Base-by-base conservation (phyloP, 92 coral and sea anemone genomes). In the Nematostella vectensis region DNA sequence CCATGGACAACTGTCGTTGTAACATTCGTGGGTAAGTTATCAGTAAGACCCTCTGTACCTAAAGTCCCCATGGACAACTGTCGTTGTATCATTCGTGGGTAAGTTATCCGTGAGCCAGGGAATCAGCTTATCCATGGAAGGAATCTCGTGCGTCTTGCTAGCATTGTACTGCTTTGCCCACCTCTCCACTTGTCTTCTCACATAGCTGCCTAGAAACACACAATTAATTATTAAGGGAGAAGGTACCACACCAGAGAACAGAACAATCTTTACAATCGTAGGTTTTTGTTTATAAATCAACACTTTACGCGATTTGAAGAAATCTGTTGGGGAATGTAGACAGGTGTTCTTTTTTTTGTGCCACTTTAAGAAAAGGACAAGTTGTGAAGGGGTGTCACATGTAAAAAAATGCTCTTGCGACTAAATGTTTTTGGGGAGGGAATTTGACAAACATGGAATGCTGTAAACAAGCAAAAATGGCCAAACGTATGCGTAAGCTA, bases 131-230 rank as follows among this genome's bases (percentile, higher is more conserved):
- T 89, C 77, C 96, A 89, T 89, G n/a, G 57, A 58, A 15, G 86
- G 82, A 28, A 86, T 89, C 20, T 86, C 91, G 39, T 72, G 88
- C 25, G 97, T 89, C 43, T 89, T 85, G 74, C 97, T 89, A 11
- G 97, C 95, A 26, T 85, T 75, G 70, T 89, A 89, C 59, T 89
- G 97, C 48, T 89, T 89, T 2, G 81, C 60, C 97, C 97, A 89
- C 40, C 91, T 61, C 60, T 81, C 83, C 19, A 85, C 71, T 56
- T 89, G 97, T 37, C 97, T 84, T 23, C 76, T 76, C 12, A 86
- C 79, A 56, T 89, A 89, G 65, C 52, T 86, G 27, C 88, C 97
- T 89, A 40, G n/a, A 29, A 1, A 25, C 15, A 15, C 42, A 36
- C 8, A n/a, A n/a, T n/a, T n/a, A n/a, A n/a, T n/a, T n/a, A n/a